phyloP scores from a whole-genome alignment of 2,797 vertebrate genomes.

The Malacoraja senta region DNA sequence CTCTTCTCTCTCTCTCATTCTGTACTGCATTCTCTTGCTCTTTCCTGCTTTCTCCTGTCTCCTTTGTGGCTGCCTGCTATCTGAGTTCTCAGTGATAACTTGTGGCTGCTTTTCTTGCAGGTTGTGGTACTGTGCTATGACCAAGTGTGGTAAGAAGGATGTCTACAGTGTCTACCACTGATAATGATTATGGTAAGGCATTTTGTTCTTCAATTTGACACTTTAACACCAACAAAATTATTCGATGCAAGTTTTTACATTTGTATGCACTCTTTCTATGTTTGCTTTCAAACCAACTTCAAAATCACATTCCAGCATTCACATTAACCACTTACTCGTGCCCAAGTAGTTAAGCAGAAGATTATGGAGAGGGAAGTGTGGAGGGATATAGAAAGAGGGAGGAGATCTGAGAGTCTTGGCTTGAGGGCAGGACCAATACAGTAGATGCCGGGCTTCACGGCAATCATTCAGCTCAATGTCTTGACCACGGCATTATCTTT shows the following conservation, averaged over 20 bases:
- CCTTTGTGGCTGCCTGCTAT: background rate
- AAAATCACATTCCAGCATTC: background rate
- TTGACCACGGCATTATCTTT: too few species aligned
- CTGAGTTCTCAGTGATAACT: background rate
- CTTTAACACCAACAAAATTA: background rate
- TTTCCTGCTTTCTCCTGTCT: background rate
- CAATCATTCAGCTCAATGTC: too few species aligned
- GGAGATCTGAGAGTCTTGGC: too few species aligned
- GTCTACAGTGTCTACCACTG: slow-evolving; percentile 68
- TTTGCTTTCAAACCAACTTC: background rate
- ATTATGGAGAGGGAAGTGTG: too few species aligned
- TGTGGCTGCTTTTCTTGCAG: slow-evolving; percentile 46
- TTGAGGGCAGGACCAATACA: too few species aligned
- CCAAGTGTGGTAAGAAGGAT: slow-evolving; percentile 71
- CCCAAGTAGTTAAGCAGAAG: too few species aligned
- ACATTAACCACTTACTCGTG: background rate
- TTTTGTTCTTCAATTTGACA: background rate
- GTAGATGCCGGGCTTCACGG: too few species aligned
- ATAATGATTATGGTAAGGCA: slow-evolving; percentile 72
- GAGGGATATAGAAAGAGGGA: too few species aligned
- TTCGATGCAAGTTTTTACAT: background rate
- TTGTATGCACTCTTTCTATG: background rate
- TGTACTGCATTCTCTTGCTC: slow-evolving; percentile 47
- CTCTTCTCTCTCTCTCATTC: slow-evolving; percentile 44
- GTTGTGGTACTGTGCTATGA: slow-evolving; percentile 65